Evolutionary conservation across 2,797 vertebrate species (phyloP).

Genomic region (Falco peregrinus): DNA sequence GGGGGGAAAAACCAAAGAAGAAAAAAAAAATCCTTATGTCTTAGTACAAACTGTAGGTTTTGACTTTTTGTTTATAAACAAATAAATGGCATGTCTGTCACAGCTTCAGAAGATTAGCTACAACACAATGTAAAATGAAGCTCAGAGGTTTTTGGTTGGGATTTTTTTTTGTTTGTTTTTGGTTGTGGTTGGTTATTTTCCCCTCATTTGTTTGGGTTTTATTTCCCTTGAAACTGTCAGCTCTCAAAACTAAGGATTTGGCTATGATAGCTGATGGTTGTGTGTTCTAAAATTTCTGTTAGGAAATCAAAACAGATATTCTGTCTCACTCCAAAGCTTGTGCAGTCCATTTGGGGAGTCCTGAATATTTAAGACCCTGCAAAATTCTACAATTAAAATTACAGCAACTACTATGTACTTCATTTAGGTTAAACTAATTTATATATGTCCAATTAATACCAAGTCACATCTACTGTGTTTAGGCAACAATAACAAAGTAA

Average conservation of each 20-base stretch:
- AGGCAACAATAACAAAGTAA: background rate
- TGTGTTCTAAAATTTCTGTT: background rate
- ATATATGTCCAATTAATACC: background rate
- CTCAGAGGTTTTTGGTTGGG: background rate
- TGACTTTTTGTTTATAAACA: background rate
- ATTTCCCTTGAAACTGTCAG: background rate
- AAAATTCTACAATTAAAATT: background rate
- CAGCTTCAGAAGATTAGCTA: background rate
- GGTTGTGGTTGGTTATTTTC: no score
- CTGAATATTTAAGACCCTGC: background rate
- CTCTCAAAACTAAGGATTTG: background rate
- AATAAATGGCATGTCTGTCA: background rate
- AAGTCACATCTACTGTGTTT: background rate
- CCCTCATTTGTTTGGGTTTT: background rate
- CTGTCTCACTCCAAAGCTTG: background rate
- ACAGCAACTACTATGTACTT: background rate
- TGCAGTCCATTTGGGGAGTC: background rate
- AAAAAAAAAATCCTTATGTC: background rate
- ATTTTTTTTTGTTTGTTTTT: no score
- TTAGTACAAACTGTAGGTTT: background rate
- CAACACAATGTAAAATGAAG: background rate
- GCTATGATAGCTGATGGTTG: background rate
- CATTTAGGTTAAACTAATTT: background rate
- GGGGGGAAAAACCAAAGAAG: background rate
- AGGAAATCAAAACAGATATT: background rate